phyloP scores from a whole-genome alignment of 2,797 vertebrate species.

The Urocyon cinereoargenteus region DNA sequence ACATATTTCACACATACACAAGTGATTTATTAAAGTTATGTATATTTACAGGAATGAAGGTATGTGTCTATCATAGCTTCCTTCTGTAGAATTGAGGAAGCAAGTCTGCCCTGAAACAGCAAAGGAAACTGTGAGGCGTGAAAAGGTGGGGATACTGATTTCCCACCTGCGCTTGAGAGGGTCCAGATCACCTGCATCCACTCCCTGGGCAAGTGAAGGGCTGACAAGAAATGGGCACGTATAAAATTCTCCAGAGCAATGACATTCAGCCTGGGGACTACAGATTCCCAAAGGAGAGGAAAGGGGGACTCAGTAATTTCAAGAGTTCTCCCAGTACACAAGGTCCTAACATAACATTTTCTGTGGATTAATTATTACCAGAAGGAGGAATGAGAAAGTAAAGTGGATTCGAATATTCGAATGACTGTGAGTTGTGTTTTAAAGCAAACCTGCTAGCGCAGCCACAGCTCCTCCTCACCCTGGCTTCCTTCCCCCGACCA shows the following conservation, averaged over 20 bases:
- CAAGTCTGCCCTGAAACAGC: background rate
- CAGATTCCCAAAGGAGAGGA: background rate
- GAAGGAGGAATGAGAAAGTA: background rate
- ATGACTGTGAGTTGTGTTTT: background rate
- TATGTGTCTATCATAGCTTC: background rate
- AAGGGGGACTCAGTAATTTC: background rate
- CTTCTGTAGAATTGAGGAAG: conserved; percentile 13
- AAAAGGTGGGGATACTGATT: background rate
- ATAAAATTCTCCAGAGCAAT: background rate
- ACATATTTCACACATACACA: background rate
- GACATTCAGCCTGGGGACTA: background rate
- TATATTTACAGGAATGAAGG: background rate
- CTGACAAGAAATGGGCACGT: background rate
- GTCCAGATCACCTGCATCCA: background rate
- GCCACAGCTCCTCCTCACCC: background rate
- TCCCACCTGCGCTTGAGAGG: background rate
- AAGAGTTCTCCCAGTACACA: background rate
- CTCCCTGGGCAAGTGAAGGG: background rate
- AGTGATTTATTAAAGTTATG: background rate
- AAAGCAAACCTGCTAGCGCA: background rate
- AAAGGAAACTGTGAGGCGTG: background rate
- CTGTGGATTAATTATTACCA: background rate
- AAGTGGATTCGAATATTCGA: background rate
- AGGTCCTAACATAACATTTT: background rate
- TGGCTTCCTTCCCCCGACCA: background rate